Conservation (phyloP, 2,113 vertebrate species). For the Menidia beryllina region DNA sequence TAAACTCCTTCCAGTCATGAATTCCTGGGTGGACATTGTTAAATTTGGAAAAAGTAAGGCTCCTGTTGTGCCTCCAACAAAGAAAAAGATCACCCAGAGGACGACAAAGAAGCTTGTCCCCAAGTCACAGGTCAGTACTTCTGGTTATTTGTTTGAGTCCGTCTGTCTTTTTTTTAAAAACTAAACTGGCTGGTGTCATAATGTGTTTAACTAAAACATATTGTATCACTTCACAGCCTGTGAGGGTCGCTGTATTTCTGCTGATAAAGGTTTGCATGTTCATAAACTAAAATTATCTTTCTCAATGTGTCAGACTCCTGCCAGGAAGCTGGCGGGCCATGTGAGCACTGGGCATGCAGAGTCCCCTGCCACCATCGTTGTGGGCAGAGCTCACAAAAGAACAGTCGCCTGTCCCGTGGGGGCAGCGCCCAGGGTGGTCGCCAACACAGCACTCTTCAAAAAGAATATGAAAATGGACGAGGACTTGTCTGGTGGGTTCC, state of each 20-base stretch:
- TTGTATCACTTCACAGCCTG: too few species aligned
- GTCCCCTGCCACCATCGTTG: conserved; percentile 86
- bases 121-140: conserved; percentile 72
- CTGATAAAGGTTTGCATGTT: too few species aligned
- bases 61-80: conserved; percentile 59
- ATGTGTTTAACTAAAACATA: too few species aligned
- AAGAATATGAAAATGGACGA: conserved; percentile 83
- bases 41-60: conserved; percentile 83
- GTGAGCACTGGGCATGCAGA: conserved; percentile 88
- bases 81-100: conserved; percentile 46
- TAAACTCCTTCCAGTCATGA: conserved; percentile 69
- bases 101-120: conserved; percentile 54
- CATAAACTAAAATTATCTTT: background rate
- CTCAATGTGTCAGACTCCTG: conserved; percentile 80
- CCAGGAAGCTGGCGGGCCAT: conserved; percentile 66
- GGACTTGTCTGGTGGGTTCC: conserved; percentile 83
- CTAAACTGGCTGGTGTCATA: too few species aligned
- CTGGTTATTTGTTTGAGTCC: background rate
- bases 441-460: conserved; percentile 72
- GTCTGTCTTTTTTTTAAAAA: background rate
- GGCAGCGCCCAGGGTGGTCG: conserved; percentile 80
- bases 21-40: conserved; percentile 88
- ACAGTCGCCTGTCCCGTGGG: conserved; percentile 57
- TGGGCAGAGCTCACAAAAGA: conserved; percentile 83
- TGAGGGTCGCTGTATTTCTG: too few species aligned